These are phyloP conservation scores for Acromyrmex echinatior DNA, from an alignment of 1,140 invertebrate species.

Conservation along the genomic window DNA sequence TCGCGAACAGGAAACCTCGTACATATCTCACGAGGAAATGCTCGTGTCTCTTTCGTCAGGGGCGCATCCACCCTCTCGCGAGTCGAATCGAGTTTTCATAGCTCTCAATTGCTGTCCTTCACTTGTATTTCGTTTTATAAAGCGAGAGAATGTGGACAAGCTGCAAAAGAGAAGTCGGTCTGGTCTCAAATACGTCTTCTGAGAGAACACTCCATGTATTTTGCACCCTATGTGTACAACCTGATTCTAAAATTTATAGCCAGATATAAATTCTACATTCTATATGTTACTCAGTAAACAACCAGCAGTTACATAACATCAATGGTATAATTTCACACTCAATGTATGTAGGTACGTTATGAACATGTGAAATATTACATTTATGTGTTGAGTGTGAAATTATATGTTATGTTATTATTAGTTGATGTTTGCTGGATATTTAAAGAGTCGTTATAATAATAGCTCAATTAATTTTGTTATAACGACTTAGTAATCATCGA, in stretches of 20 bases:
- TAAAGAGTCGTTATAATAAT: too few species aligned
- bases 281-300: too few species aligned
- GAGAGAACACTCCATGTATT: neutral
- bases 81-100: neutral
- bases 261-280: too few species aligned
- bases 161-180: neutral
- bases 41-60: conserved; percentile 62
- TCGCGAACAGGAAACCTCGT: conserved; percentile 71
- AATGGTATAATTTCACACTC: too few species aligned
- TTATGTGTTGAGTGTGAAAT: too few species aligned
- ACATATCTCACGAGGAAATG: conserved; percentile 69
- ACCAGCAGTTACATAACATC: too few species aligned
- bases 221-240: neutral
- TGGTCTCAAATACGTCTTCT: neutral
- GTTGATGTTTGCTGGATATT: too few species aligned
- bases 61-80: conserved; percentile 49
- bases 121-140: neutral
- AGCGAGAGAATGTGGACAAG: neutral
- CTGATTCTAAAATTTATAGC: neutral
- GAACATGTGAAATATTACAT: too few species aligned
- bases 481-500: neutral
- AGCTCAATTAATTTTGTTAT: neutral
- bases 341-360: too few species aligned
- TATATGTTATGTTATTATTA: too few species aligned
- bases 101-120: neutral